These are phyloP conservation scores for Silvanus unidentatus DNA, from an alignment of 2,888 invertebrate genomes.

Conservation along the genomic window DNA sequence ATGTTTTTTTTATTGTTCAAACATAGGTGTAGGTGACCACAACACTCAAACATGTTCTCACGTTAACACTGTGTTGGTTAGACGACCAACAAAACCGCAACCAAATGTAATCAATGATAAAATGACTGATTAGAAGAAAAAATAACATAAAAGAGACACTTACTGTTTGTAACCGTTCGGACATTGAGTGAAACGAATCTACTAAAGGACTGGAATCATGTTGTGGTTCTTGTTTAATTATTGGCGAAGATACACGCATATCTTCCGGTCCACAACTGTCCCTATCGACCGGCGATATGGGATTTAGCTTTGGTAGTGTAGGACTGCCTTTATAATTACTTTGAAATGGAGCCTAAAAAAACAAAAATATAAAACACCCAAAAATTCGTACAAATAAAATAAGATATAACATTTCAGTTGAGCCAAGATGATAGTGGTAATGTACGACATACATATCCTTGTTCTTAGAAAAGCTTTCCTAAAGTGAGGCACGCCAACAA, in stretches of 20 bases:
- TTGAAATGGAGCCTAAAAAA: constrained; percentile 53
- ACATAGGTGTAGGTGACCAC: not conserved
- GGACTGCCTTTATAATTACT: constrained; percentile 63
- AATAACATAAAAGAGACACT: constrained; percentile 32
- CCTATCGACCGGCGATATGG: constrained; percentile 52
- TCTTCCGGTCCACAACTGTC: constrained; percentile 48
- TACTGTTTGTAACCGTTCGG: constrained; percentile 46
- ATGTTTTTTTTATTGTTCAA: not conserved
- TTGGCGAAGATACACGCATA: constrained; percentile 52
- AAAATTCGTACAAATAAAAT: too few relatives aligned
- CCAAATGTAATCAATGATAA: too few relatives aligned
- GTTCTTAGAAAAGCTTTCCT: too few relatives aligned
- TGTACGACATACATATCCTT: too few relatives aligned
- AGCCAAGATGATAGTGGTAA: too few relatives aligned
- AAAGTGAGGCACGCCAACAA: too few relatives aligned
- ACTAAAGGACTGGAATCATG: constrained; percentile 43
- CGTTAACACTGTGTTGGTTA: too few relatives aligned
- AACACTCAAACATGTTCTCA: too few relatives aligned
- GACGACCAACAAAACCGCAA: too few relatives aligned
- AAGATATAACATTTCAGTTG: too few relatives aligned
- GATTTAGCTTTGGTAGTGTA: constrained; percentile 58
- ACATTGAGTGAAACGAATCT: constrained; percentile 47
- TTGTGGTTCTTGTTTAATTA: constrained; percentile 59
- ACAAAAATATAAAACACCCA: too few relatives aligned
- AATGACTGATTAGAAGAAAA: too few relatives aligned